These are phyloP conservation scores for Neolamprologus fasciatus DNA, from an alignment of 2,113 vertebrate species.

Conservation along the genomic window DNA sequence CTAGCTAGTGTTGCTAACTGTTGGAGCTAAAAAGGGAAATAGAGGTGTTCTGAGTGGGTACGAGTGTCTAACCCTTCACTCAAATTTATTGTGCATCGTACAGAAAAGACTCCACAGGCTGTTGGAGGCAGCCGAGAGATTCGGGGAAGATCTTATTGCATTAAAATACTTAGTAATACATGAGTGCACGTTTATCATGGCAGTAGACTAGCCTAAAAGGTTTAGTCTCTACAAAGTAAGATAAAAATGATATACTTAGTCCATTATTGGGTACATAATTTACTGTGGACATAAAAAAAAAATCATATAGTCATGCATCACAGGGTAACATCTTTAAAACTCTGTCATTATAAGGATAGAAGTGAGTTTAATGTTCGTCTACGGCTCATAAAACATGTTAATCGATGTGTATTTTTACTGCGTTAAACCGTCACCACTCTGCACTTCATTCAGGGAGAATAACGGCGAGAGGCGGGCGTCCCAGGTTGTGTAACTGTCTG, in stretches of 20 bases:
- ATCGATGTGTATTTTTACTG: neutral
- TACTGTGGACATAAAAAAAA: neutral
- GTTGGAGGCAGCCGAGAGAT: neutral
- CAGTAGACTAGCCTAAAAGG: neutral
- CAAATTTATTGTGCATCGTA: neutral
- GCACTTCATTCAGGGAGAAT: neutral
- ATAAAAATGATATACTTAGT: neutral
- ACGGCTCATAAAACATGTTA: neutral
- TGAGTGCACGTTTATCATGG: neutral
- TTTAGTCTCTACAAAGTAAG: neutral
- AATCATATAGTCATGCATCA: neutral
- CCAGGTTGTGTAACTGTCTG: slow-evolving; percentile 2
- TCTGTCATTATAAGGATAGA: neutral
- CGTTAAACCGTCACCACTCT: neutral
- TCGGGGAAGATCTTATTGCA: neutral
- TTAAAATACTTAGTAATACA: neutral
- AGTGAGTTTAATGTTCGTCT: neutral
- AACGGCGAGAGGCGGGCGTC: neutral
- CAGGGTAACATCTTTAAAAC: neutral
- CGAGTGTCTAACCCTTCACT: neutral
- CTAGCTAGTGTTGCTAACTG: neutral
- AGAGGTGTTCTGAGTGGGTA: neutral
- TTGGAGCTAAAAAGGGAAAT: neutral
- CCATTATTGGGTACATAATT: neutral
- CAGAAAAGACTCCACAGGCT: neutral